Base-by-base conservation (phyloP, 1,140 invertebrate genomes). In the Drosophila ohnishii region DNA sequence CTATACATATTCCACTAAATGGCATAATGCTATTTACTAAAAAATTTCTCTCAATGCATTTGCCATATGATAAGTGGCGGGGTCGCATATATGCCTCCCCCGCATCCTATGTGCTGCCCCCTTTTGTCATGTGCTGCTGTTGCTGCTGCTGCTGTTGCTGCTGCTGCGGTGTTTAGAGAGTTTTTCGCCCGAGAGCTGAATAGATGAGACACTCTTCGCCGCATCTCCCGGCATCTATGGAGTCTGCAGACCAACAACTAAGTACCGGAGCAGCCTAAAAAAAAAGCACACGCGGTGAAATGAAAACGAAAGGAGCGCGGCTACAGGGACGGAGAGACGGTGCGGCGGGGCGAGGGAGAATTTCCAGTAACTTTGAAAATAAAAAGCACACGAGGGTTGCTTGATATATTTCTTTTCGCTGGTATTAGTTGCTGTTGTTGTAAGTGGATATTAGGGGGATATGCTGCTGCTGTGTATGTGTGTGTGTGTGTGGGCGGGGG, bases 381-480 rank as follows among this genome's bases (percentile, higher is more conserved):
- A 84, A 84, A 84, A 84, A 80, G 76, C 78, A 67, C 71, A 67
- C 76, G 83, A 77, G 83, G 83, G 83, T 87, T 87, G 83, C 81
- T 88, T 87, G 83, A 87, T 88, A 88, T 86, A 86, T 87, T 86
- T 86, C 83, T 82, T 86, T 85, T 56, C 30, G 39, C 30, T 37
- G 56, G 53, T 76, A 59, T 75, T 70, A 62, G 72, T 74, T 75
- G 73, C 55, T 80, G 88, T 84, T 86, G 80, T 77, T 89, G 88
- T 83, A 86, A 90, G 89, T 86, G 84, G 65, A 77, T 83, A 64
- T 66, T 58, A 74, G 79, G 72, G 61, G 70, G 59, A 64, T 65
- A 74, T 50, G 47, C 59, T 30, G 35, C n/a, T 16, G 47, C n/a
- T 30, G 63, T 71, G 48, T 60, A 45, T 56, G 48, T 53, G 58